A percentile compares a stretch with the other conserved stretches of the same genome.
These are phyloP conservation scores for Telenomus remus DNA, from an alignment of 1,140 invertebrate genomes.

Conservation along the genomic window DNA sequence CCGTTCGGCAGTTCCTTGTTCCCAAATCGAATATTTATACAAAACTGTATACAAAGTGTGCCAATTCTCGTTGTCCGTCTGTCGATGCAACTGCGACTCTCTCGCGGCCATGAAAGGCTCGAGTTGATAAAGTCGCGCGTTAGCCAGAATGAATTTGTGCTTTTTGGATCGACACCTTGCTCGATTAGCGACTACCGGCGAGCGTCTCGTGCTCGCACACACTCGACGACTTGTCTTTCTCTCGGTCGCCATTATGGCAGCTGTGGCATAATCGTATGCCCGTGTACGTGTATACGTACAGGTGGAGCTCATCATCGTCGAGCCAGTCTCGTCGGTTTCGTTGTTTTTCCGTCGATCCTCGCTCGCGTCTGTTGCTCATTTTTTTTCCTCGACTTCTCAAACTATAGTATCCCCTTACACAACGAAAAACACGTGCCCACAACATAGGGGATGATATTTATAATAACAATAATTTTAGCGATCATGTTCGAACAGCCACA, in stretches of 20 bases:
- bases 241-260: constrained; percentile 45
- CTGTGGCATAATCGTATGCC: constrained; percentile 46
- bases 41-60: no score
- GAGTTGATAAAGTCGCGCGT: constrained; percentile 13
- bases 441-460: constrained; percentile 15
- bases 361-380: constrained; percentile 44
- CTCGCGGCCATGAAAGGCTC: no score
- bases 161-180: constrained; percentile 44
- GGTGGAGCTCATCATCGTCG: constrained; percentile 57
- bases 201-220: constrained; percentile 19
- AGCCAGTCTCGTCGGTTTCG: constrained; percentile 30
- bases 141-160: constrained; percentile 31
- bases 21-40: no score
- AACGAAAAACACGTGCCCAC: constrained; percentile 41
- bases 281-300: constrained; percentile 53
- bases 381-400: constrained; percentile 24
- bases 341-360: constrained; percentile 46
- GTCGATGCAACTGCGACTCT: no score
- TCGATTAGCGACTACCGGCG: constrained; percentile 37
- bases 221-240: constrained; percentile 37
- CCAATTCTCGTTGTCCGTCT: no score
- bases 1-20: no score
- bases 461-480: no score
- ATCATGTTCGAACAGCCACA: no score
- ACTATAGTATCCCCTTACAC: constrained; percentile 17